Conservation (phyloP, 2,797 vertebrate species). For the Danio kyathit region DNA sequence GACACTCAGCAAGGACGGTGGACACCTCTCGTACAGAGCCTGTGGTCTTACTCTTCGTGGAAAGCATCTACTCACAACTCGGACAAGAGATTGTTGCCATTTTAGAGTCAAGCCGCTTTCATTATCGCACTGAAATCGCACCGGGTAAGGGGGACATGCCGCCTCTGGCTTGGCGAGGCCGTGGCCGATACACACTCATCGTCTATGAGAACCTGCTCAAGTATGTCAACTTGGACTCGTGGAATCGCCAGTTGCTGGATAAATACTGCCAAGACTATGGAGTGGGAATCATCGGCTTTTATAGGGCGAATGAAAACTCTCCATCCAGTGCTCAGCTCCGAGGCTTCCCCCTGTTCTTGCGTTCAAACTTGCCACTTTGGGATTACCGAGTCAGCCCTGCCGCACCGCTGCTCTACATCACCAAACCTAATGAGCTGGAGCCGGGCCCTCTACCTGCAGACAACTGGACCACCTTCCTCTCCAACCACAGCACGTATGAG, state of each 20-base stretch:
- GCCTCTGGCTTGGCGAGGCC: slow-evolving; percentile 88
- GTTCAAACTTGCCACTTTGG: slow-evolving; percentile 91
- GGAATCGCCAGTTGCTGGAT: slow-evolving; percentile 95
- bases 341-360: slow-evolving; percentile 88
- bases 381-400: slow-evolving; percentile 89
- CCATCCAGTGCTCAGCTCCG: slow-evolving; percentile 84
- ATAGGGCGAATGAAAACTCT: slow-evolving; percentile 95
- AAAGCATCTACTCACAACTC: slow-evolving; percentile 96
- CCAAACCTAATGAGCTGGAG: slow-evolving; percentile 85
- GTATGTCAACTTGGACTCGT: slow-evolving; percentile 92
- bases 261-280: slow-evolving; percentile 97
- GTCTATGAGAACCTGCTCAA: slow-evolving; percentile 97
- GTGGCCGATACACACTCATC: slow-evolving; percentile 89
- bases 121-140: slow-evolving; percentile 93
- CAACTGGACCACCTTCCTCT: slow-evolving; percentile 95
- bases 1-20: slow-evolving; percentile 75
- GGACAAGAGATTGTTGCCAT: slow-evolving; percentile 95
- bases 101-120: slow-evolving; percentile 93
- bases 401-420: slow-evolving; percentile 91
- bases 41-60: slow-evolving; percentile 91
- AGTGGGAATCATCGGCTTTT: slow-evolving; percentile 97
- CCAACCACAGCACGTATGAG: slow-evolving; percentile 95
- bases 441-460: slow-evolving; percentile 90
- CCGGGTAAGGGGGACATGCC: slow-evolving; percentile 95
- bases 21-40: slow-evolving; percentile 81